These are phyloP conservation scores for Sebastes oblongus DNA, from an alignment of 2,797 vertebrate genomes.

Conservation along the genomic window DNA sequence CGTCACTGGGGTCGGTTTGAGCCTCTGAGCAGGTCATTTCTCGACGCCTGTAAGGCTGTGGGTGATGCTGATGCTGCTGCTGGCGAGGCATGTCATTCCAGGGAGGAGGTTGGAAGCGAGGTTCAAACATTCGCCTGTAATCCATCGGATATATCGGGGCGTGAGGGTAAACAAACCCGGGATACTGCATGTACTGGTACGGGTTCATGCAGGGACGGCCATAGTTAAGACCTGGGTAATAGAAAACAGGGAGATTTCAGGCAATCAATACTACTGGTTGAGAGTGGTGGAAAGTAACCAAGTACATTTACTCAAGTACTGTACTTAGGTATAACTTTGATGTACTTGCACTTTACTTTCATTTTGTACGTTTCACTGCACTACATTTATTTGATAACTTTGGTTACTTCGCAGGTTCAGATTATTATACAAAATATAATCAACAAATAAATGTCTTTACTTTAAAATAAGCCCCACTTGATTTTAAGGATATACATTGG, in stretches of 20 bases:
- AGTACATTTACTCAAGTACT: neutral
- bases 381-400: neutral
- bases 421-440: too few relatives aligned
- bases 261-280: neutral
- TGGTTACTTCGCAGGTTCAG: neutral
- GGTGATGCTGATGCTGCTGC: slow-evolving; percentile 43
- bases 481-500: too few relatives aligned
- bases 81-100: slow-evolving; percentile 64
- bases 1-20: slow-evolving; percentile 81
- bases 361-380: neutral
- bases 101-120: slow-evolving; percentile 65
- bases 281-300: neutral
- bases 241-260: neutral
- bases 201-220: slow-evolving; percentile 76
- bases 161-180: slow-evolving; percentile 76
- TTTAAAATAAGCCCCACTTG: neutral
- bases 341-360: neutral
- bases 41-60: slow-evolving; percentile 29
- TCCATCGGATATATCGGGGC: slow-evolving; percentile 76
- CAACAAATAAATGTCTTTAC: too few relatives aligned
- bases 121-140: slow-evolving; percentile 81
- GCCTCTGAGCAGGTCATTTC: slow-evolving; percentile 77
- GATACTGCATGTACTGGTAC: slow-evolving; percentile 82
- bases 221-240: slow-evolving; percentile 72
- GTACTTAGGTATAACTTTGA: neutral